A percentile compares a stretch with the other conserved stretches of the same genome.
Evolutionary conservation across 2,797 vertebrate genomes (phyloP).

Genomic region (Pelochelys cantorii): DNA sequence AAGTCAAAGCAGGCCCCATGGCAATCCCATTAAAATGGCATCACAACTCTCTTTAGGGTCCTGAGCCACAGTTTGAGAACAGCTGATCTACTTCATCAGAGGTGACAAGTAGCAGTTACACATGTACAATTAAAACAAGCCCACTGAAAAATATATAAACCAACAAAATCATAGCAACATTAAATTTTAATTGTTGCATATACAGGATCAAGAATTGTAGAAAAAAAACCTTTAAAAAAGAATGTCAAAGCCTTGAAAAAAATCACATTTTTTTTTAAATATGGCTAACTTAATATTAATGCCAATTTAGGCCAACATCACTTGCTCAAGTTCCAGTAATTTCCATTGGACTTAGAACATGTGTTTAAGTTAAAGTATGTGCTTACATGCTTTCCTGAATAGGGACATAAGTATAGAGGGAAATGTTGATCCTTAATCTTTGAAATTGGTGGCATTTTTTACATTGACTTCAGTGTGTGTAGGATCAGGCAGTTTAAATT

Average conservation of each 20-base stretch:
- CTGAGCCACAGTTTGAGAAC: too few species aligned
- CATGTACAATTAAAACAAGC: neutral
- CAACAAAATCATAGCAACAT: neutral
- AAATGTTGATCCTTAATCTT: neutral
- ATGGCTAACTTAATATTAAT: neutral
- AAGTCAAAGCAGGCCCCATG: too few species aligned
- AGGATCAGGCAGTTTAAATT: neutral
- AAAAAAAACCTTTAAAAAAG: neutral
- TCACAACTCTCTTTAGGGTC: too few species aligned
- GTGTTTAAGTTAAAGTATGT: constrained; percentile 13
- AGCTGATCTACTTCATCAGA: neutral
- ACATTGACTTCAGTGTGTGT: neutral
- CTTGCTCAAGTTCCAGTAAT: neutral
- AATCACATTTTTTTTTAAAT: neutral
- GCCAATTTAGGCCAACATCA: neutral
- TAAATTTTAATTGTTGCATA: neutral
- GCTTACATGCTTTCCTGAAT: neutral
- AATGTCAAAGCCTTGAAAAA: neutral
- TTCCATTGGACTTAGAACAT: neutral
- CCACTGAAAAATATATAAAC: neutral
- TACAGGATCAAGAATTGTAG: neutral
- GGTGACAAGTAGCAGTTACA: neutral
- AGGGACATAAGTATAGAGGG: neutral
- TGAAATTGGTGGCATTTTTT: neutral
- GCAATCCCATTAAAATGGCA: too few species aligned